Base-by-base conservation (phyloP, 2,797 vertebrate species). In the Erethizon dorsatum region DNA sequence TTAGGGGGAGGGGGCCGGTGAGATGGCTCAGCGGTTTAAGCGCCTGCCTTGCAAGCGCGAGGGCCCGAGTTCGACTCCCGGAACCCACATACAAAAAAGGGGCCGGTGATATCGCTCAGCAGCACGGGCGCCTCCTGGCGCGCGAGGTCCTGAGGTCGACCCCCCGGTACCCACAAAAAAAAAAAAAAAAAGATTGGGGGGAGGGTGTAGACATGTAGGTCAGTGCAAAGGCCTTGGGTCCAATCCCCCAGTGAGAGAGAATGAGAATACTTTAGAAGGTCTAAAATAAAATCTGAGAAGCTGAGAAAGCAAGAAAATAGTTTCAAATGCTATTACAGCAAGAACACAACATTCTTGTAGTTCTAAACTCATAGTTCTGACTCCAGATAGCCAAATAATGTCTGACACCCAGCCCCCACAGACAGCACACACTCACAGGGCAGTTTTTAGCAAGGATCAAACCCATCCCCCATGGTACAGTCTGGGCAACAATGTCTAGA, bases 211-310 rank as follows among this genome's bases (percentile, higher is more conserved):
- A 47, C 37, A 41, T 75, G 41, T 47, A 75, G 45, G 20, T 50
- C 22, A 77, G 26, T 77, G 14, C 11, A 28, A 50, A 50, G 45
- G 75, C 45, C 75, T 50, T 77, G 45, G 67, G 5, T 47, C 11
- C 41, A 26, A 75, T 41, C 69, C 69, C 11, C 26, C 61, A 63
- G n/a, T 22, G 6, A 69, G n/a, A 20, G 41, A 47, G 4, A 24
- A 13, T 45, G 22, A 73, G 71, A 45, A 73, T 73, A 22, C 26
- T n/a, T 63, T 71, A 47, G 31, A 89, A 67, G 37, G 50, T 12
- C 41, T 37, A 69, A 69, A 69, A n/a, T 31, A 78, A 97, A 90
- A 63, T 94, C 47, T 90, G 71, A 59, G 41, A 95, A 89, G 54
- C 18, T 33, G 67, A 93, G 31, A 17, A 78, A 92, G 22, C 86